Evolutionary conservation across 2,888 invertebrate species (phyloP), one percentile per base, ranked within the genome.

Genomic region (Petrolisthes cinctipes): DNA sequence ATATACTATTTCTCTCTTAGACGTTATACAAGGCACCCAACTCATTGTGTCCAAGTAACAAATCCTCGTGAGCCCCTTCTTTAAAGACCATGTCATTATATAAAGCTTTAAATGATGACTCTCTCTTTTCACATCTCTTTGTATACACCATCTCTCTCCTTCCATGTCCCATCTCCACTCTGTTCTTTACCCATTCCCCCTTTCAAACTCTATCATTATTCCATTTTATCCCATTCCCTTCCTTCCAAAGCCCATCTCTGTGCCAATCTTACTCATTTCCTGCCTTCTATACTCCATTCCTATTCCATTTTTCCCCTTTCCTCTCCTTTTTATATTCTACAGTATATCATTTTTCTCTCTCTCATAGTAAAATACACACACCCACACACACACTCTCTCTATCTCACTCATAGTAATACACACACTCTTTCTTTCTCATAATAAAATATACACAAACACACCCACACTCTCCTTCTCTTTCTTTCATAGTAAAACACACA

Each of bases 291-390:
- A 17, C 23, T 7, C 7, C 0, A 23, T 37, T 78, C 78, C 37
- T 37, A 23, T 51, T 78, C 78, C 37, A 17, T 78, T 11, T 20
- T 51, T 78, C 51, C 78, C 17, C 78, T 78, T 51, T 78, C 78
- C 37, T 51, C 37, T 23, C 37, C 23, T 11, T 51, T 9, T 37
- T 11, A 7, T 20, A 23, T 78, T 78, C 17, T 7, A 20, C 1
- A 6, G 7, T 4, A 6, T 23, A 4, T 53, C 0, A 37, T 51
- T 17, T 37, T 78, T 37, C 23, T 53, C 9, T 23, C 37, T 80
- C 54, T 80, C 54, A 14, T 17, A 17, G 6, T n/a, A 9, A 9
- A 9, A 7, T 4, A 23, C 20, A 23, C 11, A 23, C n/a, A 6
- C 17, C 0, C 17, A 6, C 71, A 3, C 17, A 20, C 17, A 20